A percentile compares a stretch with the other conserved stretches of the same genome.
phyloP scores from a whole-genome alignment of 2,888 invertebrate species.

The Trissolcus brochymenae region DNA sequence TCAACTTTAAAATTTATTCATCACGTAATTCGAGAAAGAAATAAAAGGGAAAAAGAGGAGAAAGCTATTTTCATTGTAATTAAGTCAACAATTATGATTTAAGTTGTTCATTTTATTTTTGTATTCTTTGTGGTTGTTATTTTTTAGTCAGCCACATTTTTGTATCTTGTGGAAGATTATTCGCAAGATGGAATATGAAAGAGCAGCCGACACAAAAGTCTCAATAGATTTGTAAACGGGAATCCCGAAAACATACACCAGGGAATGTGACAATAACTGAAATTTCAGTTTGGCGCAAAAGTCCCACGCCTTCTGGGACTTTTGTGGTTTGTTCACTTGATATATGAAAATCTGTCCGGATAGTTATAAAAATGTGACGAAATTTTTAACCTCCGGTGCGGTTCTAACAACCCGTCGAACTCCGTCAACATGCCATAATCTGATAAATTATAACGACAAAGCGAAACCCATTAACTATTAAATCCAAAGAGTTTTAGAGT shows the following conservation, averaged over 20 bases:
- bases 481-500: conserved; percentile 6
- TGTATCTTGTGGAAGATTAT: too few relatives aligned
- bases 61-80: too few relatives aligned
- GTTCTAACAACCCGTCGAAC: conserved; percentile 40
- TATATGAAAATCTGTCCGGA: conserved; percentile 46
- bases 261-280: conserved; percentile 42
- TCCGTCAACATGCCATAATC: conserved; percentile 48
- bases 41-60: too few relatives aligned
- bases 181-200: too few relatives aligned
- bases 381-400: conserved; percentile 39
- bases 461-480: conserved; percentile 22
- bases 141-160: too few relatives aligned
- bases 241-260: conserved; percentile 28
- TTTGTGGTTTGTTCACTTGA: conserved; percentile 29
- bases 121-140: too few relatives aligned
- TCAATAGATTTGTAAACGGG: conserved; percentile 17
- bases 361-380: conserved; percentile 46
- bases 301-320: too few relatives aligned
- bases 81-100: too few relatives aligned
- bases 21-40: too few relatives aligned
- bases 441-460: conserved; percentile 51
- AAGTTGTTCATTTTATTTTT: too few relatives aligned
- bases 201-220: conserved; percentile 7
- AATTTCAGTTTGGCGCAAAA: conserved; percentile 29
- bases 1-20: too few relatives aligned